Conservation (phyloP, 2,888 invertebrate genomes). For the Hermaeophaga mercurialis region DNA sequence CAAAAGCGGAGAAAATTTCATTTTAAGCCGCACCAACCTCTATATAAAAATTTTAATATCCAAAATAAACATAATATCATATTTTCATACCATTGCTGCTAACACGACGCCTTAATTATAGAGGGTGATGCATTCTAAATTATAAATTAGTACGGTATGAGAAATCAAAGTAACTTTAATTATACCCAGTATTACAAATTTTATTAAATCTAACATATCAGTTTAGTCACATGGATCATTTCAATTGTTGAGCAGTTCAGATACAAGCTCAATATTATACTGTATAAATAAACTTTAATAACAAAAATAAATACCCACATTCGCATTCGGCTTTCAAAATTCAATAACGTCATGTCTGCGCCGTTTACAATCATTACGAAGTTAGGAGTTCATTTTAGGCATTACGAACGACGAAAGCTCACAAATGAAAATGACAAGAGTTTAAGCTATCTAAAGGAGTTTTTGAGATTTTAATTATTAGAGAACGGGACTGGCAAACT, state of each 20-base stretch:
- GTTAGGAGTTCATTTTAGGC: conserved; percentile 5
- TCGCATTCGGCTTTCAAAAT: background rate
- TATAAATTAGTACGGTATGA: too few species aligned
- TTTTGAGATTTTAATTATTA: conserved; percentile 8
- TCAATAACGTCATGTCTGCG: conserved; percentile 2
- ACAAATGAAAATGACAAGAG: conserved; percentile 9
- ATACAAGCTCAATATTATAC: too few species aligned
- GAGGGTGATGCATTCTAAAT: too few species aligned
- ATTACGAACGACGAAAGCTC: conserved; percentile 1
- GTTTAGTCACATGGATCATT: too few species aligned
- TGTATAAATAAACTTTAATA: too few species aligned
- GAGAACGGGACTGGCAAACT: conserved; percentile 3
- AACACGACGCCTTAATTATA: background rate
- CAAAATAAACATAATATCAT: conserved; percentile 1
- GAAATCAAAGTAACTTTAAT: too few species aligned
- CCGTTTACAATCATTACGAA: conserved; percentile 3
- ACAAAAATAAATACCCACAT: conserved; percentile 1
- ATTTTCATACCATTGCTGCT: background rate
- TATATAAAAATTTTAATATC: background rate
- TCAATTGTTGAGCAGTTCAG: too few species aligned
- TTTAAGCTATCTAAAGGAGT: conserved; percentile 4
- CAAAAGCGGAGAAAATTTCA: background rate
- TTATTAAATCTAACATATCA: too few species aligned
- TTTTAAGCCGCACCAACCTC: background rate
- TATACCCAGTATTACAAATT: too few species aligned